Base-by-base conservation (phyloP, 1,140 invertebrate genomes). In the Doryteuthis pealeii region DNA sequence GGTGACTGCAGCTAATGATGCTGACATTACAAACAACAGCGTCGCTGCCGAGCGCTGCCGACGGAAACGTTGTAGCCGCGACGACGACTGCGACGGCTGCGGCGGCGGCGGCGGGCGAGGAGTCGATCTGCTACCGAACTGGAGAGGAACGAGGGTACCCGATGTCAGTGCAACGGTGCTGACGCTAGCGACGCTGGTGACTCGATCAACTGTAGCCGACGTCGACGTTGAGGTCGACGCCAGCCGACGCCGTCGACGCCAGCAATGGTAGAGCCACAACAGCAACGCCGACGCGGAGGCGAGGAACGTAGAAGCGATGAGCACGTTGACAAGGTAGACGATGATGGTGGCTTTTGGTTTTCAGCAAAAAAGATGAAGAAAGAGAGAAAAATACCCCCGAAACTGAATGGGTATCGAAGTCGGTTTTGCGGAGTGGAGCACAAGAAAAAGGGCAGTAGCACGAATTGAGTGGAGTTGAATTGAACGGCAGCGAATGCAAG, bases 11-110 rank as follows among this genome's bases (percentile, higher is more conserved):
- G 35, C 49, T 40, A 18, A 33, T 68, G 26, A 12, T 31, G 31
- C 66, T 65, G 70, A 32, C 40, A 78, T 33, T 31, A 58, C 67
- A 65, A 70, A 40, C 49, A 72, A 70, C 18, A 67, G 70, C 49
- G 73, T 22, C 67, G 40, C 65, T 12, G 71, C 71, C 8, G 67
- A 73, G 18, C 30, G 31, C 71, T 58, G 40, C 14, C 62, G 31
- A 45, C 31, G 40, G 43, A 31, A 31, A 28, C 30, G 62, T 45
- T 72, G 62, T 14, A 62, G 31, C 49, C 32, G 58, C 71, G 31
- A 72, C 54, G 54, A 62, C 71, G 31, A 72, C 54, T 62, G 62
- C 3, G n/a, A n/a, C 14, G 28, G 31, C 43, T 12, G 45, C 49
- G 15, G n/a, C 45, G 35, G 35, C 10, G 10, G 10, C 3, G 10